Percentiles rank a stretch among this genome's conserved stretches.
These are phyloP conservation scores for Pelodiscus sinensis DNA, from an alignment of 2,113 vertebrate species.

Conservation along the genomic window DNA sequence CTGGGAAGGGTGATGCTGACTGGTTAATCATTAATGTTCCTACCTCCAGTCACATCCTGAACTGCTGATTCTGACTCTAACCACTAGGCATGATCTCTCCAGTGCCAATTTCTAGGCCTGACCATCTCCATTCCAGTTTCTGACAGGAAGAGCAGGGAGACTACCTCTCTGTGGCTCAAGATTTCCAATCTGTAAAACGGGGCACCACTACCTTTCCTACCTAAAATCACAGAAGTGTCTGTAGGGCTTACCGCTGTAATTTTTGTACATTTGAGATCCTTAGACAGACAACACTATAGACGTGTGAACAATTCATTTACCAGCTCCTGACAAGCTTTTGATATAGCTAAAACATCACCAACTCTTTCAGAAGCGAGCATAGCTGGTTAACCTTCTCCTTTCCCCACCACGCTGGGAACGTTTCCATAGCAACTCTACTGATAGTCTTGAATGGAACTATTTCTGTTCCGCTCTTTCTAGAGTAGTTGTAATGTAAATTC, in stretches of 20 bases:
- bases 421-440: constrained; percentile 40
- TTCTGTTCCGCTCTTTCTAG: background rate
- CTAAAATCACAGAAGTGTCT: rapidly evolving
- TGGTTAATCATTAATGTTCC: no score
- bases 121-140: background rate
- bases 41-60: background rate
- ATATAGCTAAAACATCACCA: background rate
- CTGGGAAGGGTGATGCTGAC: no score
- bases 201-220: background rate
- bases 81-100: background rate
- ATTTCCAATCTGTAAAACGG: background rate
- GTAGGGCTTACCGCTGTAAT: rapidly evolving
- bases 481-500: background rate
- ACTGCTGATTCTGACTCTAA: background rate
- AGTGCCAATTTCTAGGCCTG: background rate
- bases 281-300: rapidly evolving
- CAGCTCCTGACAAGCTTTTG: rapidly evolving
- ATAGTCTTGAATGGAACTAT: background rate
- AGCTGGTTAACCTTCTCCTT: background rate
- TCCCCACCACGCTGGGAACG: background rate
- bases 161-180: background rate
- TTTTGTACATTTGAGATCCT: background rate
- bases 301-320: rapidly evolving
- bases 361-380: rapidly evolving
- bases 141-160: background rate